A percentile compares a stretch with the other conserved stretches of the same genome.
These are phyloP conservation scores for Acromyrmex charruanus DNA, from an alignment of 1,140 invertebrate genomes.

Conservation along the genomic window DNA sequence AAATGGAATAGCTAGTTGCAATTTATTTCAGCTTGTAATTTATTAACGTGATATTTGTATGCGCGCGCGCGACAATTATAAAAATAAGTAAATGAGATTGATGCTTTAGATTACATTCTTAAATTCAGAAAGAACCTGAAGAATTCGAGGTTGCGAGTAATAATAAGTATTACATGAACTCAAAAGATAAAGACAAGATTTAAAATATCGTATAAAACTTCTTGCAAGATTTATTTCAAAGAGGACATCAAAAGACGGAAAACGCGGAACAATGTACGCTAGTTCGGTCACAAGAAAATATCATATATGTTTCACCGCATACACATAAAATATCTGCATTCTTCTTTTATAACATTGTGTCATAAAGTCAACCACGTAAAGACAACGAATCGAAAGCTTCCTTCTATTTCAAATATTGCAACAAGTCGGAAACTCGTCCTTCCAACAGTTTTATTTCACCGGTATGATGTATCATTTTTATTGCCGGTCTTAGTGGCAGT, in stretches of 20 bases:
- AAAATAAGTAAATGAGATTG: background rate
- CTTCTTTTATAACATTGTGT: background rate
- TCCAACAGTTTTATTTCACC: constrained; percentile 33
- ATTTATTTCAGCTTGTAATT: background rate
- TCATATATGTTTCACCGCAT: background rate
- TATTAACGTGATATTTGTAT: background rate
- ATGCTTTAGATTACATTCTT: background rate
- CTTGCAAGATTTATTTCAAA: constrained; percentile 9
- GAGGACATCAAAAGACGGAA: background rate
- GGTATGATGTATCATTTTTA: constrained; percentile 36
- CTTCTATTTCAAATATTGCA: constrained; percentile 31
- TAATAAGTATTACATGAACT: background rate
- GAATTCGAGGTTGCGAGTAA: background rate
- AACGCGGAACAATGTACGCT: background rate
- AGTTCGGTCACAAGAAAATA: background rate
- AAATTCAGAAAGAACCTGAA: background rate
- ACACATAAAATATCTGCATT: background rate
- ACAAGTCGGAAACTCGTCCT: background rate
- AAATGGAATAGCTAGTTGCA: background rate
- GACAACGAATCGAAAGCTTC: constrained; percentile 26
- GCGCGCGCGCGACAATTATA: background rate
- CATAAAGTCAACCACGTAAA: constrained; percentile 26
- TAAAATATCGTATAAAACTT: constrained; percentile 3
- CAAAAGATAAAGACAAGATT: background rate
- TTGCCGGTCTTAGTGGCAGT: background rate